Evolutionary conservation across 37 sponge, comb jelly and placozoan species (phyloP).

Genomic region (Corticium candelabrum): DNA sequence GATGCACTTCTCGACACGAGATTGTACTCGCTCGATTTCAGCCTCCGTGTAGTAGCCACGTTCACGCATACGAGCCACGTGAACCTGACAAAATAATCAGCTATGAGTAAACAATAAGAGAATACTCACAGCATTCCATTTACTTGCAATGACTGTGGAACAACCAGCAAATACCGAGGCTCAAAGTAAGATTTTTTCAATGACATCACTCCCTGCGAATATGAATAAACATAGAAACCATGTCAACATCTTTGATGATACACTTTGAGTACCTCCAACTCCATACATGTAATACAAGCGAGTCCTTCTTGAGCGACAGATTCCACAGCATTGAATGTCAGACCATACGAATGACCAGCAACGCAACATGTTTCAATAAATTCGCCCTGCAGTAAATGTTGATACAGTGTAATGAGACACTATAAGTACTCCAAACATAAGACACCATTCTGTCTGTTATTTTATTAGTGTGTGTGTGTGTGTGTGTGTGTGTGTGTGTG

Average conservation of each 20-base stretch:
- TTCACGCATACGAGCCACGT: no score
- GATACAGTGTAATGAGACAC: not conserved
- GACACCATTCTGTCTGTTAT: not conserved
- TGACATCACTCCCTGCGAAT: conserved; percentile 1
- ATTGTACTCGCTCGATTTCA: not conserved
- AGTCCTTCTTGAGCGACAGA: not conserved
- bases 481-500: conserved; percentile 5
- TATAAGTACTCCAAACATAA: not conserved
- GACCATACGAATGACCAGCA: not conserved
- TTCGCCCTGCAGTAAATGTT: not conserved
- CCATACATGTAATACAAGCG: not conserved
- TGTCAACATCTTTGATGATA: not conserved
- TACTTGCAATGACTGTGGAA: no score
- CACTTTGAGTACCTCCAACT: not conserved
- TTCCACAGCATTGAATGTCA: not conserved
- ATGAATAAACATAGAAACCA: not conserved
- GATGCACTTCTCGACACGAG: not conserved
- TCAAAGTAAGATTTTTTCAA: not conserved
- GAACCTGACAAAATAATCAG: no score
- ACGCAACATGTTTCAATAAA: not conserved
- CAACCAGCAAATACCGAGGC: not conserved
- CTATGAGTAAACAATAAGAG: no score
- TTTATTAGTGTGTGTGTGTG: not conserved
- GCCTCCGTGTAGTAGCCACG: no score
- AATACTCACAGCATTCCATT: no score